Base-by-base conservation (phyloP, 2,888 invertebrate species). In the Acanthosepion pharaonis region DNA sequence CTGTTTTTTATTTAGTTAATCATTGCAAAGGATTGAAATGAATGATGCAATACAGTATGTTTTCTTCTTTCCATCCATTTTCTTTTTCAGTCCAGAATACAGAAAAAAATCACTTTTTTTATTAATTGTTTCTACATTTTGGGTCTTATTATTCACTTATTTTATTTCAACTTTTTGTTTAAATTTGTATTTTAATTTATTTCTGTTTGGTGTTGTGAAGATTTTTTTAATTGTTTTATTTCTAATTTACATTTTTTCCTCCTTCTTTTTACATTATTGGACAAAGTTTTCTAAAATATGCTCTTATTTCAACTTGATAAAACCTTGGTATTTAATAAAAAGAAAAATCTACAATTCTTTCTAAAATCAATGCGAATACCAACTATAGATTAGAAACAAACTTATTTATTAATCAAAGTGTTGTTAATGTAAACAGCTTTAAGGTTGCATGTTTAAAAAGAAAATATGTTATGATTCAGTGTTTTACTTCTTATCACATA, bases 111-210 rank as follows among this genome's bases (percentile, higher is more conserved):
- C 9, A 59, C 5, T 20, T 59, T 59, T 78, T 78, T 78, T 33
- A n/a, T n/a, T n/a, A 78, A 15, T n/a, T 78, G n/a, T 11, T 78
- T 78, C 9, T 78, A 5, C 33, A 78, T 78, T n/a, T 64, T 78
- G 78, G 28, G n/a, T 78, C 2, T 78, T 78, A n/a, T 78, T 78
- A 3, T 11, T n/a, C 33, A 3, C 9, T 78, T 78, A 33, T 59
- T 78, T 78, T 15, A 78, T 78, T 78, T 78, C 9, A 11, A 33
- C 33, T 78, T 78, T 78, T 78, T 33, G 33, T 78, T 59, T 59
- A 59, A 78, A n/a, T 78, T 78, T n/a, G 78, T 78, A 78, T 78
- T 78, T 78, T n/a, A n/a, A 15, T 78, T 78, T n/a, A 78, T 78
- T 78, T n/a, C 78, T 78, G 78, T 78, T 78, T 78, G n/a, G 11